Percentiles rank a stretch among this genome's conserved stretches.
phyloP scores from a whole-genome alignment of 2,797 vertebrate species.

The Megalops cyprinoides region DNA sequence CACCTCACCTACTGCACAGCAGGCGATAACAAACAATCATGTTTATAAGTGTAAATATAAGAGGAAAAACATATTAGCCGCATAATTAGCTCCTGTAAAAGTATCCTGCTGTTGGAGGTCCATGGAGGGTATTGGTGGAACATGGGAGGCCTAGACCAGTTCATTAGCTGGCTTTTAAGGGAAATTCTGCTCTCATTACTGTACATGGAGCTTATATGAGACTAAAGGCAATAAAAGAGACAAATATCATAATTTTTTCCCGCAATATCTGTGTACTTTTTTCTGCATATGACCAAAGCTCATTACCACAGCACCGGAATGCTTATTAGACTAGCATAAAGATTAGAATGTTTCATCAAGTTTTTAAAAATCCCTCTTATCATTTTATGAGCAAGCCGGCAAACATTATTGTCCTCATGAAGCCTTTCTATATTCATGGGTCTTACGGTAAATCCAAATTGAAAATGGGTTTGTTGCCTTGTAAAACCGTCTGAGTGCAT shows the following conservation, averaged over 20 bases:
- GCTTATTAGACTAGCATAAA: no score
- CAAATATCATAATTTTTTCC: neutral
- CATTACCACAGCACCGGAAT: neutral
- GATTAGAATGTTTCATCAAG: no score
- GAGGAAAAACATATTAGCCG: no score
- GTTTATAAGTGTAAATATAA: no score
- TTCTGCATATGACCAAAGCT: neutral
- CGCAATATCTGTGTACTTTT: neutral
- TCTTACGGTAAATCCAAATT: constrained; percentile 3
- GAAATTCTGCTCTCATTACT: neutral
- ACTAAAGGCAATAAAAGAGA: neutral
- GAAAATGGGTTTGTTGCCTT: neutral
- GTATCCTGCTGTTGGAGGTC: neutral
- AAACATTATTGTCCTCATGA: neutral
- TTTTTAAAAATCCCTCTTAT: neutral
- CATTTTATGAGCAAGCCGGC: neutral
- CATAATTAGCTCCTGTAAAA: neutral
- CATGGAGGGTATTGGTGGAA: neutral
- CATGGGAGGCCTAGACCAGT: neutral
- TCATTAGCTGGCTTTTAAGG: neutral
- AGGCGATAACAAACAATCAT: neutral
- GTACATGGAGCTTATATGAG: neutral
- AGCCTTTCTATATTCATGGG: neutral
- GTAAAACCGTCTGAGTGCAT: neutral
- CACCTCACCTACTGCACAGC: neutral